Conservation (phyloP, 2,888 invertebrate genomes). For the Therioaphis trifolii region DNA sequence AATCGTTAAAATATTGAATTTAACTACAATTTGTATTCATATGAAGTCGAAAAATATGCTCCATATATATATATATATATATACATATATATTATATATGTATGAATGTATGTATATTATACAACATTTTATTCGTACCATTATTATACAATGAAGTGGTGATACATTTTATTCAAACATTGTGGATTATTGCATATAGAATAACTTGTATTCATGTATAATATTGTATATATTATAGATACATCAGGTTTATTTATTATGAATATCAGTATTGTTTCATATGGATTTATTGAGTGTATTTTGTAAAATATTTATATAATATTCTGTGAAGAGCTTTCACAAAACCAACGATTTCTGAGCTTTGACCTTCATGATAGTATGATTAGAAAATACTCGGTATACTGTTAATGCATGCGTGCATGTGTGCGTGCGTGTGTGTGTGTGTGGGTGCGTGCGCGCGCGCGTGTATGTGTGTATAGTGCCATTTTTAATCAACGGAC, state of each 20-base stretch:
- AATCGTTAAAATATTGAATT: too few relatives aligned
- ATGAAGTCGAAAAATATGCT: too few relatives aligned
- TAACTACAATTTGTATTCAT: too few relatives aligned
- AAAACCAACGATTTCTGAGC: background rate
- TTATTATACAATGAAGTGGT: too few relatives aligned
- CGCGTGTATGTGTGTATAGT: background rate
- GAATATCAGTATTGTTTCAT: background rate
- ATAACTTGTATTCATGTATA: too few relatives aligned
- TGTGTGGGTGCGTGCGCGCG: background rate
- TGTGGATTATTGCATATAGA: too few relatives aligned
- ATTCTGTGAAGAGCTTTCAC: background rate
- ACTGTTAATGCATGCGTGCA: background rate
- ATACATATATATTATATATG: too few relatives aligned
- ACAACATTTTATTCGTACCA: too few relatives aligned
- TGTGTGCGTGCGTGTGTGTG: background rate
- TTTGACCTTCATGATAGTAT: background rate
- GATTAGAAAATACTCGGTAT: slow-evolving; percentile 18
- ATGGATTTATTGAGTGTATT: background rate
- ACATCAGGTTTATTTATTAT: background rate
- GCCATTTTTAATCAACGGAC: slow-evolving; percentile 55
- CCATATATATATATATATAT: too few relatives aligned
- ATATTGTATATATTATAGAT: too few relatives aligned
- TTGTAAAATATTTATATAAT: background rate
- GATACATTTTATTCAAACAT: too few relatives aligned
- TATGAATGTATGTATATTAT: too few relatives aligned